Conservation (phyloP, 2,888 invertebrate genomes). For the Cephus nigrinus region DNA sequence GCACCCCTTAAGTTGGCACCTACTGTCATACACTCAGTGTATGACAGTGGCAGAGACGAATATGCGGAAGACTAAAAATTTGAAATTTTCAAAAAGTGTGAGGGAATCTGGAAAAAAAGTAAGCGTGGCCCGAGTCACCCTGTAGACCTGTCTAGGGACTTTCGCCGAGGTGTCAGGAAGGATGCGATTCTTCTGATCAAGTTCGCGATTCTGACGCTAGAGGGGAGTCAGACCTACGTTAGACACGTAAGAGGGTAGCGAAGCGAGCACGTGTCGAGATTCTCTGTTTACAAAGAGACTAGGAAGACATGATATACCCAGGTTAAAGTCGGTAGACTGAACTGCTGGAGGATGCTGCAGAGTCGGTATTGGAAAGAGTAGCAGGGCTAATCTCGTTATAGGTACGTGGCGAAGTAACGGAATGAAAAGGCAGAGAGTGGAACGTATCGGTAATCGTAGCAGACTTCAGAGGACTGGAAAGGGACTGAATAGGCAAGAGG, state of each 20-base stretch:
- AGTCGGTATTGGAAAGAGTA: constrained; percentile 6
- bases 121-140: not conserved
- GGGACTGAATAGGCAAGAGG: constrained; percentile 36
- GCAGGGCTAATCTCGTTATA: constrained; percentile 21
- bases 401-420: constrained; percentile 38
- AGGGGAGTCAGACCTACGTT: not conserved
- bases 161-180: not conserved
- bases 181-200: not conserved
- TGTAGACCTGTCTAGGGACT: not conserved
- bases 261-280: not conserved
- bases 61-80: not conserved
- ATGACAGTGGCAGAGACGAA: not conserved
- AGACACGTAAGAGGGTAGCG: not conserved
- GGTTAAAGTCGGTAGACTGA: not conserved
- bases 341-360: constrained; percentile 19
- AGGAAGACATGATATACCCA: not conserved
- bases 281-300: not conserved
- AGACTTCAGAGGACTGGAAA: constrained; percentile 14
- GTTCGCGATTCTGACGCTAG: not conserved
- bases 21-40: not conserved
- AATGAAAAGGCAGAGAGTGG: constrained; percentile 59
- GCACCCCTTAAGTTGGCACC: not conserved
- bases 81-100: not conserved
- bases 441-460: constrained; percentile 29
- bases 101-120: not conserved